Percentiles rank a stretch among this genome's conserved stretches.
phyloP scores from a whole-genome alignment of 2,797 vertebrate genomes.

The Sebastes aleutianus region DNA sequence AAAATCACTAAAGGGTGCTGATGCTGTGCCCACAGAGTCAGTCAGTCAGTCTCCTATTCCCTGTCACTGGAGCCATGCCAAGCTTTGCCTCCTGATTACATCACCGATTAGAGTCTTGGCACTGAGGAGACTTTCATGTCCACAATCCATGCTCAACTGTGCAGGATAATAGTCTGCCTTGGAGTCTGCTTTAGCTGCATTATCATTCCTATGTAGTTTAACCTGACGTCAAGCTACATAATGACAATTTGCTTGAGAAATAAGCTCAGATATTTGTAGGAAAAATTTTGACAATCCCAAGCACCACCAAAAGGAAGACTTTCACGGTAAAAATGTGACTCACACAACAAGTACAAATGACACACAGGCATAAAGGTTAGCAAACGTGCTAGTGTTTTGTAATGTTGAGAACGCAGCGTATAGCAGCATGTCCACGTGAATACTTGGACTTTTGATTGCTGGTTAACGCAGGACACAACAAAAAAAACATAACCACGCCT shows the following conservation, averaged over 20 bases:
- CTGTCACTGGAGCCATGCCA: slow-evolving; percentile 16
- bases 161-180: slow-evolving; percentile 25
- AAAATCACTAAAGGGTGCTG: slow-evolving; percentile 14
- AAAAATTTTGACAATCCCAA: background rate
- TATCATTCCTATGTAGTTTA: background rate
- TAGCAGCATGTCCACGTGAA: background rate
- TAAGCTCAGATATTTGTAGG: background rate
- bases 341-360: slow-evolving; percentile 15
- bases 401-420: background rate
- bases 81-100: slow-evolving; percentile 59
- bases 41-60: slow-evolving; percentile 1
- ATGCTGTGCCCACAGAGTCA: slow-evolving; percentile 12
- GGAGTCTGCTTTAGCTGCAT: slow-evolving; percentile 19
- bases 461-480: background rate
- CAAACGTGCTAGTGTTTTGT: background rate
- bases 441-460: background rate
- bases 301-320: background rate
- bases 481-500: no score
- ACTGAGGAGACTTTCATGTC: slow-evolving; percentile 33
- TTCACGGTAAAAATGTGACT: background rate
- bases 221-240: background rate
- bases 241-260: background rate
- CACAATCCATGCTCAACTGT: slow-evolving; percentile 28
- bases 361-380: slow-evolving; percentile 2
- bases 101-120: slow-evolving; percentile 58